A percentile compares a stretch with the other conserved stretches of the same genome.
phyloP scores from a whole-genome alignment of 2,888 invertebrate genomes.

The Scaptomyza parva region DNA sequence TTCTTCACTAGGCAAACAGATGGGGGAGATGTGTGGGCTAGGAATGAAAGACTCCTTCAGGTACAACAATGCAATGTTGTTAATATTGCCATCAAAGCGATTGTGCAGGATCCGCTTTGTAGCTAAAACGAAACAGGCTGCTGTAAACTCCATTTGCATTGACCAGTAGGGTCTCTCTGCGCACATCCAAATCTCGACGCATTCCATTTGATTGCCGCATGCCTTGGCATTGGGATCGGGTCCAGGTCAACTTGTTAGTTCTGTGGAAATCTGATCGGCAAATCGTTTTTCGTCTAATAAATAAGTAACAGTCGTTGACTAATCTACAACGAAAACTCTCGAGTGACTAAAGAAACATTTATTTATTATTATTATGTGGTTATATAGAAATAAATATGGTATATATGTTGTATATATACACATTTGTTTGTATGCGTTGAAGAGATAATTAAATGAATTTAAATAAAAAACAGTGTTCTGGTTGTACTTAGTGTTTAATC shows the following conservation, averaged over 20 bases:
- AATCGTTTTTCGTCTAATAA: too few relatives aligned
- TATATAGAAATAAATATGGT: too few relatives aligned
- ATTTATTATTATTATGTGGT: too few relatives aligned
- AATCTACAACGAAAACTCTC: too few relatives aligned
- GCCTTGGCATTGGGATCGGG: neutral
- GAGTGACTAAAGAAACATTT: too few relatives aligned
- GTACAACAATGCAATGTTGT: constrained; percentile 33
- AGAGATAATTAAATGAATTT: neutral
- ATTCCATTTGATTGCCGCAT: constrained; percentile 24
- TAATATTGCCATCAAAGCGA: neutral
- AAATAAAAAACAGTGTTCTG: neutral
- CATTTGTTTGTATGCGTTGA: too few relatives aligned
- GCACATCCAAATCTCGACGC: constrained; percentile 28
- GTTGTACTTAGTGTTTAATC: neutral
- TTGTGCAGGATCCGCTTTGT: constrained; percentile 5
- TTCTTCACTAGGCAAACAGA: constrained; percentile 18
- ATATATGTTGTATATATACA: too few relatives aligned
- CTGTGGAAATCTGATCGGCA: neutral
- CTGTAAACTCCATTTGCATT: neutral
- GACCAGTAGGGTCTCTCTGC: neutral
- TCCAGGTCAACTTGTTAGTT: neutral
- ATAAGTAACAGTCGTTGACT: too few relatives aligned
- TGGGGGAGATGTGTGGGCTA: constrained; percentile 28
- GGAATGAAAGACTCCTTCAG: neutral
- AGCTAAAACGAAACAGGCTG: neutral